Conservation (phyloP, 1,140 invertebrate species). For the Camponotus pennsylvanicus region DNA sequence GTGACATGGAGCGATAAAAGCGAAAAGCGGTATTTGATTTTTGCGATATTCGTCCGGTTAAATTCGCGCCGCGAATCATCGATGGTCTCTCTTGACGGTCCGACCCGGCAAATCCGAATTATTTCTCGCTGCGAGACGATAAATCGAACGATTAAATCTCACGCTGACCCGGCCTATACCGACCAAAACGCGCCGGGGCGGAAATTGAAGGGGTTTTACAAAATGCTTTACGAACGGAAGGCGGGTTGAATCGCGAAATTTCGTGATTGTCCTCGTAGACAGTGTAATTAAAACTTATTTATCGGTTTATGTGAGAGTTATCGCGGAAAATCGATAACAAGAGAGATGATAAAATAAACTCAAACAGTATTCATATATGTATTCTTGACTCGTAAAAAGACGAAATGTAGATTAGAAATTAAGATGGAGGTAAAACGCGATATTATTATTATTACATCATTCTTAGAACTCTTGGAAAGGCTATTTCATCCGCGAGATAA, state of each 20-base stretch:
- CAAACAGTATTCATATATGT: background rate
- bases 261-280: conserved; percentile 9
- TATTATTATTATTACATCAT: background rate
- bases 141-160: conserved; percentile 65
- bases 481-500: background rate
- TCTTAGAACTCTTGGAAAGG: background rate
- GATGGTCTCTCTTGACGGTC: background rate
- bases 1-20: conserved; percentile 25
- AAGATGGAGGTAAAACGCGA: background rate
- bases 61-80: background rate
- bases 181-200: conserved; percentile 14
- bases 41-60: conserved; percentile 28
- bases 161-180: background rate
- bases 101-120: conserved; percentile 55
- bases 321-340: background rate
- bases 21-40: conserved; percentile 49
- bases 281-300: conserved; percentile 32
- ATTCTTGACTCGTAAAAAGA: background rate
- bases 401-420: background rate
- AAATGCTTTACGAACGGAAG: background rate
- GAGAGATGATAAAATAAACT: background rate
- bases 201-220: conserved; percentile 50
- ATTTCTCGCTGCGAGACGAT: conserved; percentile 54
- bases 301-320: background rate
- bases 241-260: conserved; percentile 21